Conservation (phyloP, 1,140 invertebrate genomes). For the Bombyx mandarina region DNA sequence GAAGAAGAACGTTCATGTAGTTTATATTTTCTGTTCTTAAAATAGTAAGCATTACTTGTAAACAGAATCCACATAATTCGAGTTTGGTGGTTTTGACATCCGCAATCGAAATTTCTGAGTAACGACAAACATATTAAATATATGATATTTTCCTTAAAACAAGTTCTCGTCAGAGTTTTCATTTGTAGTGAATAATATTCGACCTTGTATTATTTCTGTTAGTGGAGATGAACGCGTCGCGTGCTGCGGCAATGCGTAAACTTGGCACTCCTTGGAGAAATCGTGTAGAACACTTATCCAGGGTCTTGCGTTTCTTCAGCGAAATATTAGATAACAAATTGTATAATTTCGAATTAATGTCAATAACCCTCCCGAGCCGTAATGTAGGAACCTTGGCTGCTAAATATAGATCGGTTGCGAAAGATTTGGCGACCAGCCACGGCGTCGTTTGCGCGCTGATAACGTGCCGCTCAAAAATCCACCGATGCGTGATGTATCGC, state of each 20-base stretch:
- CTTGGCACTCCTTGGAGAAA: slow-evolving; percentile 43
- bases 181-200: slow-evolving; percentile 4
- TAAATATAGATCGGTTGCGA: slow-evolving; percentile 57
- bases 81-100: too few species aligned
- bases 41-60: too few species aligned
- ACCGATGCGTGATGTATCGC: slow-evolving; percentile 2
- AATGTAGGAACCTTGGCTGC: slow-evolving; percentile 54
- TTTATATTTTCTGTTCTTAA: too few species aligned
- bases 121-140: too few species aligned
- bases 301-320: slow-evolving; percentile 11
- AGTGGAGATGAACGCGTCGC: slow-evolving; percentile 10
- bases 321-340: slow-evolving; percentile 44
- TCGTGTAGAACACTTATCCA: too few species aligned
- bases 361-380: slow-evolving; percentile 62
- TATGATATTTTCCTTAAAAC: too few species aligned
- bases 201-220: slow-evolving; percentile 59
- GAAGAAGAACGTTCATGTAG: too few species aligned
- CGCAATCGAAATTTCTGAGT: too few species aligned
- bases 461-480: slow-evolving; percentile 28
- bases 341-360: slow-evolving; percentile 50
- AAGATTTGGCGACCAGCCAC: slow-evolving; percentile 57
- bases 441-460: slow-evolving; percentile 32
- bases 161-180: too few species aligned
- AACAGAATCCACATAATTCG: too few species aligned
- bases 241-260: slow-evolving; percentile 35